These are phyloP conservation scores for Ormyrus rosae DNA, from an alignment of 2,888 invertebrate species.

Conservation along the genomic window DNA sequence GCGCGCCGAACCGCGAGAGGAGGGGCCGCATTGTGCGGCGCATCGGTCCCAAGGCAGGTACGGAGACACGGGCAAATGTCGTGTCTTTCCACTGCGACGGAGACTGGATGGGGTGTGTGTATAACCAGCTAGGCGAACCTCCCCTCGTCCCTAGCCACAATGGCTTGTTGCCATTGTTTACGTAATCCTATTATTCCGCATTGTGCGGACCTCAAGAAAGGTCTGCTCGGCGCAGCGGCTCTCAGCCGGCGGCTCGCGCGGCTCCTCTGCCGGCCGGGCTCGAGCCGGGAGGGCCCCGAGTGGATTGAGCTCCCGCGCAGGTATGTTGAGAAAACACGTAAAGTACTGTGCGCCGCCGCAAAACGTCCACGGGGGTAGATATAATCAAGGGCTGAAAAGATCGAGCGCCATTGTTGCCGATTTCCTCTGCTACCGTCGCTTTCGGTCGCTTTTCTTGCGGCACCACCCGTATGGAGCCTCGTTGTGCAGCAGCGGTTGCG, in stretches of 20 bases:
- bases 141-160: slow-evolving; percentile 67
- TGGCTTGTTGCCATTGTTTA: slow-evolving; percentile 75
- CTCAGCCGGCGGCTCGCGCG: slow-evolving; percentile 60
- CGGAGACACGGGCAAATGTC: slow-evolving; percentile 62
- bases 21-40: slow-evolving; percentile 62
- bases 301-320: slow-evolving; percentile 58
- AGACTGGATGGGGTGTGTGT: slow-evolving; percentile 24
- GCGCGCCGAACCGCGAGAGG: slow-evolving; percentile 57
- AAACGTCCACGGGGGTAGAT: neutral
- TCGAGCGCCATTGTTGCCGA: slow-evolving; percentile 69
- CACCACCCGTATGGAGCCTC: slow-evolving; percentile 25
- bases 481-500: slow-evolving; percentile 15
- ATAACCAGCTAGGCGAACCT: slow-evolving; percentile 47
- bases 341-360: slow-evolving; percentile 57
- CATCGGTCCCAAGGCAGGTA: slow-evolving; percentile 65
- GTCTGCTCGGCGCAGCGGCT: slow-evolving; percentile 41
- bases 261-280: slow-evolving; percentile 66
- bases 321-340: slow-evolving; percentile 67
- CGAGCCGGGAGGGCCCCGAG: slow-evolving; percentile 43
- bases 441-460: slow-evolving; percentile 21
- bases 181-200: slow-evolving; percentile 75
- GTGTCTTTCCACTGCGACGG: slow-evolving; percentile 59
- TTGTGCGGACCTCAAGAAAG: slow-evolving; percentile 70
- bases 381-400: slow-evolving; percentile 64
- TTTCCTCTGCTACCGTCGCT: slow-evolving; percentile 63